phyloP scores from a whole-genome alignment of 2,113 vertebrate genomes.

The Coryphaenoides rupestris region DNA sequence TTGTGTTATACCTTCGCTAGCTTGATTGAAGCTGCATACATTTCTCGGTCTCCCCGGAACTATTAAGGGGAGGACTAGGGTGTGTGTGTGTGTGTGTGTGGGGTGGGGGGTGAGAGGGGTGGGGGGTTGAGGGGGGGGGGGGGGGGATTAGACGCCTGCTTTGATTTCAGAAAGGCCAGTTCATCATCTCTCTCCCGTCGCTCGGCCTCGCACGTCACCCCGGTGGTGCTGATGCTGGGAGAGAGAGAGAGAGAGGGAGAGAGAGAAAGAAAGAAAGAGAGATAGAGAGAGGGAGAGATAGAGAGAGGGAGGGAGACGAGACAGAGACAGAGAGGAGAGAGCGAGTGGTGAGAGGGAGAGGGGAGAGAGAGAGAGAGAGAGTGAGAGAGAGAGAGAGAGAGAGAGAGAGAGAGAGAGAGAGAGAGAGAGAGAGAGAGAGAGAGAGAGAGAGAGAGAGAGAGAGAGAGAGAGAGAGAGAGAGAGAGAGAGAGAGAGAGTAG shows the following conservation, averaged over 20 bases:
- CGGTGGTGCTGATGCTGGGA: constrained; percentile 53
- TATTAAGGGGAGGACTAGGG: constrained; percentile 11
- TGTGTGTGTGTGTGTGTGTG: too few species aligned
- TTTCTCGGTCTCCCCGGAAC: constrained; percentile 37
- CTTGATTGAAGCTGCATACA: constrained; percentile 55
- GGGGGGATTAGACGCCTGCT: constrained; percentile 55
- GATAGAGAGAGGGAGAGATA: too few species aligned
- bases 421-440: too few species aligned
- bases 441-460: too few species aligned
- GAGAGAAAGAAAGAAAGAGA: constrained; percentile 13
- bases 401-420: constrained; percentile 19
- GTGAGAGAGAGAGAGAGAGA: constrained; percentile 9
- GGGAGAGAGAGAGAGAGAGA: neutral
- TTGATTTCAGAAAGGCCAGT: constrained; percentile 70
- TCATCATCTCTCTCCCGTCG: constrained; percentile 45
- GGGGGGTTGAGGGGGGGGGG: constrained; percentile 29
- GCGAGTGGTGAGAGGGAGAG: neutral
- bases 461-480: too few species aligned
- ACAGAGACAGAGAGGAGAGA: too few species aligned
- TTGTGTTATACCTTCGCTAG: neutral
- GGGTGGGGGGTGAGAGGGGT: neutral
- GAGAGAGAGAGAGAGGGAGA: constrained; percentile 15
- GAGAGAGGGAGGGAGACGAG: neutral
- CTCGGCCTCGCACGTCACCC: constrained; percentile 44
- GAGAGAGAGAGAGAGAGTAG: too few species aligned